Conservation (phyloP, 2,888 invertebrate species). For the Leucophenga montana region DNA sequence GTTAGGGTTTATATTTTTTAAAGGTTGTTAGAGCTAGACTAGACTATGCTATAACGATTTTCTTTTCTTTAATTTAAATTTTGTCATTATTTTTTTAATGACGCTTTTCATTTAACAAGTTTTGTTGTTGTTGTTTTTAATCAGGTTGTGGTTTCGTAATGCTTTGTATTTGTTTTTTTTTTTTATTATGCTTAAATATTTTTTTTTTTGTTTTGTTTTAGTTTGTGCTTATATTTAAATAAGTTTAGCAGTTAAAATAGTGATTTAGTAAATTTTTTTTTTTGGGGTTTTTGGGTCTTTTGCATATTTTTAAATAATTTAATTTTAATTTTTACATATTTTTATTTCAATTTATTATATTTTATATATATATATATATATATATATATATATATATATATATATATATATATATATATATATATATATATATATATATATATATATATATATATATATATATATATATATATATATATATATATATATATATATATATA, state of each 20-base stretch:
- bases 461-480: slow-evolving; percentile 18
- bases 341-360: slow-evolving; percentile 38
- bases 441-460: slow-evolving; percentile 32
- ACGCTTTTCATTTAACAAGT: slow-evolving; percentile 24
- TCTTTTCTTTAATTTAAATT: slow-evolving; percentile 20
- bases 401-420: slow-evolving; percentile 31
- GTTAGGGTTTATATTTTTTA: not conserved
- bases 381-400: slow-evolving; percentile 3
- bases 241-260: not conserved
- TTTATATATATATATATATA: not conserved
- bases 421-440: slow-evolving; percentile 20
- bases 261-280: slow-evolving; percentile 34
- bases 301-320: slow-evolving; percentile 21
- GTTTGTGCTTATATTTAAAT: not conserved
- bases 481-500: slow-evolving; percentile 32
- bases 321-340: slow-evolving; percentile 5
- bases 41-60: slow-evolving; percentile 40
- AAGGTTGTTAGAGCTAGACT: not conserved
- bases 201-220: slow-evolving; percentile 10
- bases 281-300: slow-evolving; percentile 14
- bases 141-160: slow-evolving; percentile 4
- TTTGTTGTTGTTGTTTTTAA: slow-evolving; percentile 3
- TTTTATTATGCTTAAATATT: too few species aligned
- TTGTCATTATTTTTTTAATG: slow-evolving; percentile 11
- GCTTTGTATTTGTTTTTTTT: not conserved